phyloP scores from a whole-genome alignment of 2,113 vertebrate species.

The Sisor rabdophorus region DNA sequence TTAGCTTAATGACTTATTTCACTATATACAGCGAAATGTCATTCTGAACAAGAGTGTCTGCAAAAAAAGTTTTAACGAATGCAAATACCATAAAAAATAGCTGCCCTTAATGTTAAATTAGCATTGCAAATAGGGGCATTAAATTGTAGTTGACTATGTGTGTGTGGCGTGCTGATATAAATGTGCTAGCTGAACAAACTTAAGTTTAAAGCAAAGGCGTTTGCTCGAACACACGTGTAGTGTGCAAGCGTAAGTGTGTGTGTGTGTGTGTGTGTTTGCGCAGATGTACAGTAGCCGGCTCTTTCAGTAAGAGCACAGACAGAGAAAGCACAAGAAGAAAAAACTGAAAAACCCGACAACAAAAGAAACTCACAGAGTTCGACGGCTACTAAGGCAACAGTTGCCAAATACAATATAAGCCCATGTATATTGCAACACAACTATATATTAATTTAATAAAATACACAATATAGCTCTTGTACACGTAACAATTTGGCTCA shows the following conservation, averaged over 20 bases:
- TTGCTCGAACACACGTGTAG: slow-evolving; percentile 81
- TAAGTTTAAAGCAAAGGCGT: slow-evolving; percentile 86
- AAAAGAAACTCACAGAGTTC: slow-evolving; percentile 99
- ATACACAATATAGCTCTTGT: slow-evolving; percentile 99
- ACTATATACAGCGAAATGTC: too few relatives aligned
- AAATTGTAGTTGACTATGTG: slow-evolving; percentile 55
- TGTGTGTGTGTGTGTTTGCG: slow-evolving; percentile 65
- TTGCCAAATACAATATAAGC: slow-evolving; percentile 99
- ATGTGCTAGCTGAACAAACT: slow-evolving; percentile 75
- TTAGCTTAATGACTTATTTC: too few relatives aligned
- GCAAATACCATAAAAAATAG: slow-evolving; percentile 63
- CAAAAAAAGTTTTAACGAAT: slow-evolving; percentile 19
- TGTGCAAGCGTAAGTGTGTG: slow-evolving; percentile 75
- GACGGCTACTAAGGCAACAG: slow-evolving; percentile 99
- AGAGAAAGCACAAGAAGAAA: slow-evolving; percentile 53
- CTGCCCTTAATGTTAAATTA: slow-evolving; percentile 80
- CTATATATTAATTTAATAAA: slow-evolving; percentile 99
- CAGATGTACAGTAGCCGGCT: slow-evolving; percentile 84
- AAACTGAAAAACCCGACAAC: slow-evolving; percentile 68
- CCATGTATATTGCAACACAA: slow-evolving; percentile 99
- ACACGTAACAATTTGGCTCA: slow-evolving; percentile 99
- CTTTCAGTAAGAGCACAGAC: slow-evolving; percentile 77
- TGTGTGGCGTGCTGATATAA: slow-evolving; percentile 53
- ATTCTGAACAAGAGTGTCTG: too few relatives aligned
- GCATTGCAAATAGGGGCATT: slow-evolving; percentile 76